Base-by-base conservation (phyloP, 2,113 vertebrate species). In the Xiphophorus hellerii region DNA sequence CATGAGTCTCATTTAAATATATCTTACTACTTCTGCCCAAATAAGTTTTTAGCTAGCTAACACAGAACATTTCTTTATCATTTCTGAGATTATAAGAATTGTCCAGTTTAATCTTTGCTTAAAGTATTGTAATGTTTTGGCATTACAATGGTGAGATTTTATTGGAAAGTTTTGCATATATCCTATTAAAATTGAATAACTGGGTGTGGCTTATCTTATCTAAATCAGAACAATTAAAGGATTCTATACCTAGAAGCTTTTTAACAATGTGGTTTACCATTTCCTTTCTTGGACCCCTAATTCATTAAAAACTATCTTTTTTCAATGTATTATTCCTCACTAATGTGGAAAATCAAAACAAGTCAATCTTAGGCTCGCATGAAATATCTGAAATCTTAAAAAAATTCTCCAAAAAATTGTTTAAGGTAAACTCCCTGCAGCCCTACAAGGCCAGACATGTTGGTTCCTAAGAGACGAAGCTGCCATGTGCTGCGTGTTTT, bases 281-380 rank as follows among this genome's bases (percentile, higher is more conserved):
- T n/a, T 58, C 22, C 25, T 58, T 10, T 3, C 22, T n/a, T 58
- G 20, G 51, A n/a, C 22, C 22, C 25, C 22, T 48, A 58, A 58
- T n/a, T 11, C 25, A n/a, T n/a, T n/a, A 58, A 58, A 58, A 58
- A n/a, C 4, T 1, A 15, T 10, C 3, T 25, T 58, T 22, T 0
- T 86, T 78, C 82, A 39, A 1, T 22, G 30, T 30, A 63, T 37
- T 66, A 76, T 58, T 78, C 76, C 54, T 62, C 62, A 65, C 42
- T 60, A 54, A 62, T 72, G 80, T 80, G 69, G 77, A 70, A 79
- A 75, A 30, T 51, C 25, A 30, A 37, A 58, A 27, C 15, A 5
- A 20, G 44, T 20, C 17, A 48, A 48, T 20, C 5, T 48, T 20
- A 48, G 44, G 44, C 17, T 42, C 1, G 13, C 14, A 20, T 48